Evolutionary conservation across 2,888 invertebrate genomes (phyloP), one percentile per base, ranked within the genome.

Genomic region (Pilophorus perplexus): DNA sequence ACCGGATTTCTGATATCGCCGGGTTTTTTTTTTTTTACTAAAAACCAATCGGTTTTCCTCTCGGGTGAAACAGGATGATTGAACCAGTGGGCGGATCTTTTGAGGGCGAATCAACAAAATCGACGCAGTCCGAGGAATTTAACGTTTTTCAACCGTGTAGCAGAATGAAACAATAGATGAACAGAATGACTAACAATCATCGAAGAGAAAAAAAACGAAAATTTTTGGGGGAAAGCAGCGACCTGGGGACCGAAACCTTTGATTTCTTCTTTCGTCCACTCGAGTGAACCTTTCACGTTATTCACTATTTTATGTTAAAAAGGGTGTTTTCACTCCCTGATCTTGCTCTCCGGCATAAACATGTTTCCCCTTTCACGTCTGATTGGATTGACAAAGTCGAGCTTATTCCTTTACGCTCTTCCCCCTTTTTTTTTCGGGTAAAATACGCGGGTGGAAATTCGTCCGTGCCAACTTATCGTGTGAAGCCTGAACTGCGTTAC

Each of bases 361-460:
- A 8, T 12, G 6, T 12, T 33, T 23, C 12, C 20, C 23, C 46
- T 46, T 18, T n/a, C 23, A 22, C 48, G 48, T 2, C 6, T 48
- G 48, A 22, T 48, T 18, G 20, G 48, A 2, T 48, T 48, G n/a
- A 48, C 48, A 48, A 48, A 48, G 48, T 48, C 48, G 10, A 10
- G 33, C 23, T 22, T 8, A 42, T 48, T 48, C 12, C 23, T 44
- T 44, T 44, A n/a, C 18, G 18, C 14, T 44, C 18, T 33, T 33
- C 12, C 33, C 33, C 6, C 12, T 33, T 33, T 33, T 33, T n/a
- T n/a, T n/a, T n/a, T n/a, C n/a, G n/a, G n/a, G n/a, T n/a, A n/a
- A n/a, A n/a, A n/a, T n/a, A n/a, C n/a, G n/a, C n/a, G n/a, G n/a
- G n/a, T n/a, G n/a, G n/a, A n/a, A n/a, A n/a, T n/a, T n/a, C n/a